phyloP scores from a whole-genome alignment of 2,888 invertebrate species.

The Drosophila nr. medialis region DNA sequence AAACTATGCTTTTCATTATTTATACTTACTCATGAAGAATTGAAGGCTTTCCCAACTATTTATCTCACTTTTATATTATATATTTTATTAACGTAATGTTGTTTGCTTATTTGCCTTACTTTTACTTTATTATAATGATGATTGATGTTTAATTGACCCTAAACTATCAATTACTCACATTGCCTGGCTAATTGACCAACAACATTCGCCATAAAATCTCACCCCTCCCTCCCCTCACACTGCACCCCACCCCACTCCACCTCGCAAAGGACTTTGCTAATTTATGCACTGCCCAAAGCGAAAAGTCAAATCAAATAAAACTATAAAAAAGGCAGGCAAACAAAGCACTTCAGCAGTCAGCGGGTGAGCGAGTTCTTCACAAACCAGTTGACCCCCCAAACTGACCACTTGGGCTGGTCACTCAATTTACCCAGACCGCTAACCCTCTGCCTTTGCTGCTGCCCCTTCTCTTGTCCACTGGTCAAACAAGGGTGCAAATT shows the following conservation, averaged over 20 bases:
- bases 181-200: constrained; percentile 59
- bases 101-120: neutral
- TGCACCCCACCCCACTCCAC: constrained; percentile 2
- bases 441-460: neutral
- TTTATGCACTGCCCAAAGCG: constrained; percentile 76
- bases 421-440: constrained; percentile 16
- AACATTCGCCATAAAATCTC: constrained; percentile 33
- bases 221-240: neutral
- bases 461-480: neutral
- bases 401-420: constrained; percentile 60
- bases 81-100: neutral
- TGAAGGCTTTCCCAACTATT: too few species aligned
- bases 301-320: constrained; percentile 73
- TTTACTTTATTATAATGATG: neutral
- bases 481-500: constrained; percentile 56
- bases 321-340: constrained; percentile 38
- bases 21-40: neutral
- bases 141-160: constrained; percentile 4
- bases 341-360: constrained; percentile 62
- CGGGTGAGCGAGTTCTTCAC: constrained; percentile 48
- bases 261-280: constrained; percentile 54
- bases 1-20: neutral
- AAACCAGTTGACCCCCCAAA: constrained; percentile 57
- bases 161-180: constrained; percentile 61
- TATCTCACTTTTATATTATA: neutral